Evolutionary conservation across 2,113 vertebrate genomes (phyloP), one percentile per base, ranked within the genome.

Genomic region (Cephalophus harveyi): DNA sequence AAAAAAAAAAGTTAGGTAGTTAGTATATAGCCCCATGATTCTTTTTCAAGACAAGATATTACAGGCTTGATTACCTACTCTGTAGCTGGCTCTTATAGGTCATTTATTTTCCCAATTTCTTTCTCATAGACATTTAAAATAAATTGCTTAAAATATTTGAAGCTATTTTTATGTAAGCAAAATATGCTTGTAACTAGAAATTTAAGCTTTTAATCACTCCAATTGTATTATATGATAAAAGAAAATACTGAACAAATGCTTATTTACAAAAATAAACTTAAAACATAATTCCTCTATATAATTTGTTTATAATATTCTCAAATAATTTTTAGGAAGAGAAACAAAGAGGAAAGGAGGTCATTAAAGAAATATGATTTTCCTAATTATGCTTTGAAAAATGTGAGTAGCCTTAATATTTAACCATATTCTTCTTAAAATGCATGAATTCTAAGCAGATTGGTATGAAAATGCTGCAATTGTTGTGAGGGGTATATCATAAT

Each of bases 1-100:
- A 96, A 98, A 98, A 97, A 98, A 99, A 98, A 98, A 99, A 96
- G 97, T 95, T 96, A 98, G 95, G 93, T 98, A 98, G 98, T 99
- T 99, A 99, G 98, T 98, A 98, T 98, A 97, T 98, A 97, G 95
- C 97, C 64, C 97, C 25, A 62, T 98, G 97, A 96, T 98, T 98
- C 95, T 94, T 84, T 99, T 98, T 97, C 96, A 98, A 98, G 98
- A 96, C 94, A 96, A 48, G 62, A 97, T 98, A 98, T 97, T 98
- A 97, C 60, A 97, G 97, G 98, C 99, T 98, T 98, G 98, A 99
- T 99, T 99, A 98, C 97, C 60, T 97, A 17, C 57, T 95, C 89
- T 95, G 97, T 97, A 91, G 84, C 93, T 98, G 89, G 33, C 97
- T 96, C 78, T 95, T 98, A 87, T 96, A 98, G 97, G 98, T 98